phyloP scores from a whole-genome alignment of 2,797 vertebrate genomes.

The Ctenopoma multispine region DNA sequence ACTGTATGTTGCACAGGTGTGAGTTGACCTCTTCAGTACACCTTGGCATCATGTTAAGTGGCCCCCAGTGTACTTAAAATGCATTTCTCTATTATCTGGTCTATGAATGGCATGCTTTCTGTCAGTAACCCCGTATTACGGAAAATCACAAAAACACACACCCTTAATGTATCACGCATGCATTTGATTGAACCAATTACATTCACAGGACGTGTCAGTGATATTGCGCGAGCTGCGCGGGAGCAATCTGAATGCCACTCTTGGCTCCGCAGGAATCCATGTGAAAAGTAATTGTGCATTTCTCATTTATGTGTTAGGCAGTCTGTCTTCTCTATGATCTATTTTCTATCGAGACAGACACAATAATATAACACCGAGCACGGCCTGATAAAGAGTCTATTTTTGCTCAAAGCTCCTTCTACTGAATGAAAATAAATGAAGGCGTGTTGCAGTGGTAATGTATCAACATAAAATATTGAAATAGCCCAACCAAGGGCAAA shows the following conservation, averaged over 20 bases:
- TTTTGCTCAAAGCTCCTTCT: conserved; percentile 75
- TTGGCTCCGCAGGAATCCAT: conserved; percentile 63
- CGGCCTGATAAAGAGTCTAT: conserved; percentile 76
- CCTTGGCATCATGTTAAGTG: conserved; percentile 70
- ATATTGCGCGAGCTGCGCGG: conserved; percentile 49
- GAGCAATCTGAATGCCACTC: conserved; percentile 66
- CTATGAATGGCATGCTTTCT: conserved; percentile 72
- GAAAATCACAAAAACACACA: conserved; percentile 36
- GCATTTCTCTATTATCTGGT: conserved; percentile 73
- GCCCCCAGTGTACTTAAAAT: conserved; percentile 75
- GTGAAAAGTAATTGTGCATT: conserved; percentile 79
- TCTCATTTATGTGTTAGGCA: conserved; percentile 75
- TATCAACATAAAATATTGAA: conserved; percentile 87
- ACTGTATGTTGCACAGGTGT: conserved; percentile 73
- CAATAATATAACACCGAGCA: conserved; percentile 73
- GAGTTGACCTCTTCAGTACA: conserved; percentile 70
- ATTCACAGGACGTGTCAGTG: conserved; percentile 72
- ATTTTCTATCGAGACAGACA: conserved; percentile 73
- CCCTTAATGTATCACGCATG: conserved; percentile 49
- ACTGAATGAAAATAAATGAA: conserved; percentile 80
- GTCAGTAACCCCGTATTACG: conserved; percentile 47
- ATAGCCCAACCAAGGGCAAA: conserved; percentile 83
- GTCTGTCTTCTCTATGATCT: conserved; percentile 75
- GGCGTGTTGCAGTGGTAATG: conserved; percentile 78
- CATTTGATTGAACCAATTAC: conserved; percentile 73